Evolutionary conservation across 2,113 vertebrate species (phyloP), one percentile per base, ranked within the genome.

Genomic region (Hippocampus barbouri): DNA sequence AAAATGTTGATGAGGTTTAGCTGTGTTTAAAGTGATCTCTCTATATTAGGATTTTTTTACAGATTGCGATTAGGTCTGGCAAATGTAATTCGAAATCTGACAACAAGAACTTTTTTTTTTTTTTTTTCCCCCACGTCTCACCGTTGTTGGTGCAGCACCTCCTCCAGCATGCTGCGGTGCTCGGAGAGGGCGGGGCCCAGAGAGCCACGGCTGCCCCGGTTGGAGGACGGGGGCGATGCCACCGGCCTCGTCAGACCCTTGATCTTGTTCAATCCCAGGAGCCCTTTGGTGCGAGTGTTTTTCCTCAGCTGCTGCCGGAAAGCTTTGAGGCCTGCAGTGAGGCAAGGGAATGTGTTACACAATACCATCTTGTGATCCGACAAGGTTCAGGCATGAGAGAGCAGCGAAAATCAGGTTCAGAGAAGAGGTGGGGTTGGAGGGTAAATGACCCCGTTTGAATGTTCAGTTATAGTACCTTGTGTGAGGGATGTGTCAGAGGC

Each of bases 401-500:
- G 8, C 51, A n/a, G 51, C 4, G 23, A 60, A 60, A 60, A 60
- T 16, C 25, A 30, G 20, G 51, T 53, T 53, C 20, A 5, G 43
- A 3, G 43, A 45, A 45, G 3, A 3, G 51, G 51, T 15, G 20
- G 5, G 20, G 6, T 4, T 6, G 20, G 18, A 5, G 51, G 20
- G 20, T 0, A n/a, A 53, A 53, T 53, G 51, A 53, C 20, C n/a
- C 21, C 21, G 8, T 61, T 34, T 30, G 59, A 61, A 61, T 57
- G 10, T 20, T 56, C 30, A 5, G 34, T 38, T 51, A 21, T 34
- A 49, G 70, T 88, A 98, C 97, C 97, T 93, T 97, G 95, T 56
- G 96, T 98, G 81, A 99, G 94, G 54, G 96, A 98, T 74, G 97
- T 99, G 89, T 99, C 97, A 0, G 97, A 99, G 0, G 97, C 96